Conservation (phyloP, 2,888 invertebrate genomes). For the Lithophane leautieri region DNA sequence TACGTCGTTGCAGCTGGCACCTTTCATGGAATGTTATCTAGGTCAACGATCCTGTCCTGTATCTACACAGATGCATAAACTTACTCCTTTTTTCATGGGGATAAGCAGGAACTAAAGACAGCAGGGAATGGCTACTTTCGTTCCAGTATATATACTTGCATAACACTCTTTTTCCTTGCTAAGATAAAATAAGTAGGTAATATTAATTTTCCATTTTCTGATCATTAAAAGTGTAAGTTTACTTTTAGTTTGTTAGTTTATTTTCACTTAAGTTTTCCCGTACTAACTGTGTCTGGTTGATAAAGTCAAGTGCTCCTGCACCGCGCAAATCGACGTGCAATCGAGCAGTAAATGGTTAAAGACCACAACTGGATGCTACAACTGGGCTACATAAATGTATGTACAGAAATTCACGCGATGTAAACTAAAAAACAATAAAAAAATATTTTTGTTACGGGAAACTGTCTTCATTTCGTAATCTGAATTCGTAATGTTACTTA, state of each 20-base stretch:
- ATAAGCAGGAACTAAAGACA: slow-evolving; percentile 4
- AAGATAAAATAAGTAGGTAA: background rate
- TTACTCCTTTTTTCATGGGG: background rate
- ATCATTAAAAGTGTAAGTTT: background rate
- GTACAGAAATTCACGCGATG: background rate
- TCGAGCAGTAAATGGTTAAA: slow-evolving; percentile 21
- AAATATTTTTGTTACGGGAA: background rate
- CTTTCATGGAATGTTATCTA: background rate
- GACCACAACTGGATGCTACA: slow-evolving; percentile 1
- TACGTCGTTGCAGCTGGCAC: background rate
- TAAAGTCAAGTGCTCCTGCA: slow-evolving; percentile 36
- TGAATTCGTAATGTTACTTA: slow-evolving; percentile 8
- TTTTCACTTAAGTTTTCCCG: slow-evolving; percentile 2
- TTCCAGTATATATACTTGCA: background rate
- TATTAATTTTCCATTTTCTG: slow-evolving; percentile 1
- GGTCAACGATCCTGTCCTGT: background rate
- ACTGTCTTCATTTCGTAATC: background rate
- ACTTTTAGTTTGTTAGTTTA: background rate
- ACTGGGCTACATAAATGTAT: background rate
- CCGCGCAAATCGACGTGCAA: slow-evolving; percentile 23
- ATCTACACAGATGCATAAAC: too few relatives aligned
- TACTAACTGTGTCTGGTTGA: slow-evolving; percentile 1
- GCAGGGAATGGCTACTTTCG: background rate
- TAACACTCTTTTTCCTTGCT: background rate
- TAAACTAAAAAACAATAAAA: too few relatives aligned